Evolutionary conservation across 2,888 invertebrate species (phyloP), one percentile per base, ranked within the genome.

Genomic region (Lissocephala sabroskyi): DNA sequence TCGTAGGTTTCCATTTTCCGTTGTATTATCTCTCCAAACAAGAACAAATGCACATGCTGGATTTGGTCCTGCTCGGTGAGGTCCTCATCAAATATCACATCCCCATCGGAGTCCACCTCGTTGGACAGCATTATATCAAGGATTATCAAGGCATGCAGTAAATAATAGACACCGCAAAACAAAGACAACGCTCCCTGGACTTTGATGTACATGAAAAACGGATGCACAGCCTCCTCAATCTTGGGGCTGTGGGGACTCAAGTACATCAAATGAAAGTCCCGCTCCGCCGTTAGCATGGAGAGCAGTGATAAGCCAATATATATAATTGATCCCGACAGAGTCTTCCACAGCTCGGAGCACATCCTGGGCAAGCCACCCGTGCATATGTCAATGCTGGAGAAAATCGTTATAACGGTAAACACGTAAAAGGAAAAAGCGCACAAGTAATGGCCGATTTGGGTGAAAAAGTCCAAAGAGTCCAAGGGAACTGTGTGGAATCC

Each of bases 381-480:
- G 37, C 68, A 68, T 16, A 68, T 39, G 16, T 58, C 58, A 18
- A 67, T 53, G 28, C 62, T 58, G 10, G 59, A 52, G 30, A 53
- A 73, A 1, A 60, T 0, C 0, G 58, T 53, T 9, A 55, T 1
- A 1, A 62, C 13, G n/a, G 52, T 58, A 9, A 50, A 60, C 0
- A 19, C 0, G 29, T 58, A 65, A 5, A 56, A 41, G 28, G 2
- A 18, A 2, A 18, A 0, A 1, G 51, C 17, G 7, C 42, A 67
- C 11, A 45, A 19, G 16, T 33, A 39, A 3, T 65, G 17, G n/a
- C 3, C 3, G 0, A 42, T 0, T 13, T 42, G 39, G 1, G 33
- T 11, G 1, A 0, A 0, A 0, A 29, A 0, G 0, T 50, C n/a
- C 6, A 58, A 10, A 2, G 7, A 10, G 1, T 37, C 17, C 11